Base-by-base conservation (phyloP, 1,140 invertebrate species). In the Eumeta japonica region DNA sequence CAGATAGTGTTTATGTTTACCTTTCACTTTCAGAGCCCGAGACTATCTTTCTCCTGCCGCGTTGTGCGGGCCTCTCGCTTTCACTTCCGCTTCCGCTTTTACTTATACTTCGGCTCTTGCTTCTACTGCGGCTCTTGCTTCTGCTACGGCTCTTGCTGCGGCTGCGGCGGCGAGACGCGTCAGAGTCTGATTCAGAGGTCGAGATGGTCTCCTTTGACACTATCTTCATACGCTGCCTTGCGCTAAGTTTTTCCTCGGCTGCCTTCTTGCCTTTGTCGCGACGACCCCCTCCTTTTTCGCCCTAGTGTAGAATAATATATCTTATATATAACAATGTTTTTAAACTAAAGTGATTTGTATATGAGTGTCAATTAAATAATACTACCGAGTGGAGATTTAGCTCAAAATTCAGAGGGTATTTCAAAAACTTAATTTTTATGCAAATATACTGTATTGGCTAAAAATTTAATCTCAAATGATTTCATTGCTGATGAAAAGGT, bases 121-220 rank as follows among this genome's bases (percentile, higher is more conserved):
- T 54, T 4, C 52, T 36, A 10, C 33, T 31, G 7, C 20, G 5
- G 10, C 18, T 67, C 15, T 50, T 46, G 28, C 56, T 59, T 17
- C 31, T 27, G 15, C 28, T 24, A 17, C 50, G 45, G 31, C 52
- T 42, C 41, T 55, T 63, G 28, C 57, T 55, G 27, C 60, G 43
- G 14, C 51, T 39, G 0, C 52, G 54, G 3, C 50, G 55, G 13
- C 15, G 41, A 10, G 58, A 57, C 10, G 12, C 62, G 50, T 93
- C 90, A 32, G 89, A 92, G 34, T 94, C 91, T 0, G 90, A 92
- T 56, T 95, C 92, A 51, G 89, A 93, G 0, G 92, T 94, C 0
- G 94, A 97, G 39, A 97, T 96, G 0, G 91, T 94, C 43, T 90
- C 94, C 71, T 97, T 97, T 0, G 94, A 97, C 0, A 95, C 86